Conservation (phyloP, 2,888 invertebrate genomes). For the Papilio demoleus region DNA sequence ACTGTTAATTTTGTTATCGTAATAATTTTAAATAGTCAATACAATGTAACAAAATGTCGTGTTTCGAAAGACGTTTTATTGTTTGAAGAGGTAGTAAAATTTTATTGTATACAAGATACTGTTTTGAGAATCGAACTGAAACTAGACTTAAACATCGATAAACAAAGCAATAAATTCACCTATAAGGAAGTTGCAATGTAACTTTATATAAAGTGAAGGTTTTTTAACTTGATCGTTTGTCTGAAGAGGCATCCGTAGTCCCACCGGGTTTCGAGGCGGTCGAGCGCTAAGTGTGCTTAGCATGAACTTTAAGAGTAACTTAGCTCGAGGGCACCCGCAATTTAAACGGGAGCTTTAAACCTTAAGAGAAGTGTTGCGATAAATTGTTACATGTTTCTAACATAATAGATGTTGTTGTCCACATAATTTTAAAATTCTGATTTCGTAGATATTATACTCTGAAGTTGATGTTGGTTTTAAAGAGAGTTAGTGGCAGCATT, state of each 20-base stretch:
- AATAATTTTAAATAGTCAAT: slow-evolving; percentile 30
- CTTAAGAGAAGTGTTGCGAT: slow-evolving; percentile 9
- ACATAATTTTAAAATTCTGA: no score
- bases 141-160: slow-evolving; percentile 4
- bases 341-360: slow-evolving; percentile 11
- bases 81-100: slow-evolving; percentile 13
- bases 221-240: not conserved
- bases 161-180: slow-evolving; percentile 9
- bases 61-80: slow-evolving; percentile 14
- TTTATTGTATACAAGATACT: slow-evolving; percentile 3
- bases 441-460: slow-evolving; percentile 1
- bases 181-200: slow-evolving; percentile 13
- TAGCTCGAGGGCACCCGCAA: slow-evolving; percentile 5
- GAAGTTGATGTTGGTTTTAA: not conserved
- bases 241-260: slow-evolving; percentile 13
- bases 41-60: slow-evolving; percentile 23
- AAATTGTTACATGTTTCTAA: not conserved
- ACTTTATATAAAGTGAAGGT: slow-evolving; percentile 9
- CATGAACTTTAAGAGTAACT: slow-evolving; percentile 13
- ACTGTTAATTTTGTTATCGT: slow-evolving; percentile 31
- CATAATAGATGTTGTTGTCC: not conserved
- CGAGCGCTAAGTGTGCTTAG: slow-evolving; percentile 18
- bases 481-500: no score
- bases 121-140: slow-evolving; percentile 24
- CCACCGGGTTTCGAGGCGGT: slow-evolving; percentile 5